A percentile compares a stretch with the other conserved stretches of the same genome.
phyloP scores from a whole-genome alignment of 1,140 invertebrate species.

The Zaprionus kolodkinae region DNA sequence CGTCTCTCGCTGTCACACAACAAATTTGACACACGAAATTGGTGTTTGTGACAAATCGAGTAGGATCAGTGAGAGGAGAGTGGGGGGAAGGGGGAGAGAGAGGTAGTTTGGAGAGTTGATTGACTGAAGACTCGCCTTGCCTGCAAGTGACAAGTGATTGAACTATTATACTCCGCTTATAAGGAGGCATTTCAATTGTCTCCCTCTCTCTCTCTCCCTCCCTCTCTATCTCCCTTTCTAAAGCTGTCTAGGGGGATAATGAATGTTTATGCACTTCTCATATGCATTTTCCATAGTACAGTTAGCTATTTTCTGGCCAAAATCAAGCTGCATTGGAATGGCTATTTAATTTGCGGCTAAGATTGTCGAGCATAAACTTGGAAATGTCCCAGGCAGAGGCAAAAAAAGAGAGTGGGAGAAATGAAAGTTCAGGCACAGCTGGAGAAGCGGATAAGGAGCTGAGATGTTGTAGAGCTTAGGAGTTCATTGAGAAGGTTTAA shows the following conservation, averaged over 20 bases:
- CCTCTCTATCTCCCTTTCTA: background rate
- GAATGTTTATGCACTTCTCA: conserved; percentile 52
- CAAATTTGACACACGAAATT: conserved; percentile 83
- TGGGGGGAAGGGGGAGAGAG: background rate
- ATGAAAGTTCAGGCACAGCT: background rate
- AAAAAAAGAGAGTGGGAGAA: conserved; percentile 30
- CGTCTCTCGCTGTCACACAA: conserved; percentile 56
- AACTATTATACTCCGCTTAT: conserved; percentile 74
- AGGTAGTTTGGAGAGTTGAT: conserved; percentile 9
- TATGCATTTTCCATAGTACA: conserved; percentile 57
- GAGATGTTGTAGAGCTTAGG: background rate
- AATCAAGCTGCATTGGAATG: conserved; percentile 25
- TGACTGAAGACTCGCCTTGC: conserved; percentile 20
- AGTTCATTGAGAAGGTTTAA: background rate
- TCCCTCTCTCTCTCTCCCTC: background rate
- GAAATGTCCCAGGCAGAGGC: background rate
- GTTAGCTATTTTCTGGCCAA: conserved; percentile 39
- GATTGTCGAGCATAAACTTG: conserved; percentile 9
- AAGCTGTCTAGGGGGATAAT: conserved; percentile 37
- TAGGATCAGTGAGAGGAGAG: conserved; percentile 24
- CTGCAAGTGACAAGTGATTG: conserved; percentile 76
- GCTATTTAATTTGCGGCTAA: conserved; percentile 35
- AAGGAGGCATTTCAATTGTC: conserved; percentile 17
- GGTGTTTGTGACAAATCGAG: conserved; percentile 81
- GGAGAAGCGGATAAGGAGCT: background rate